Evolutionary conservation across 2,113 vertebrate genomes (phyloP), one percentile per base, ranked within the genome.

Genomic region (Cyanoramphus novaezelandiae): DNA sequence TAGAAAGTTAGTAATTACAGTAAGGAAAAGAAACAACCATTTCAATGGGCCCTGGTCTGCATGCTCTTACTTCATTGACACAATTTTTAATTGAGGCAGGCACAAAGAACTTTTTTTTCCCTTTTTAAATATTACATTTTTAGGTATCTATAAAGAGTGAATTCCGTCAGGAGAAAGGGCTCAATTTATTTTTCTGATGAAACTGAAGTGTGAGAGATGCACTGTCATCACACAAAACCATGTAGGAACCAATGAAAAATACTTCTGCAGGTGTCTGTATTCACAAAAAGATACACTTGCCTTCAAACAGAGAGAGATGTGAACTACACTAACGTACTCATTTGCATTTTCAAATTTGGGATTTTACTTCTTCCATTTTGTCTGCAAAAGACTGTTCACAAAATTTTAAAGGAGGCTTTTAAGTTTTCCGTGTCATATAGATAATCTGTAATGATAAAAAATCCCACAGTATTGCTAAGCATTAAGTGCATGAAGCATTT

Each of bases 391-490:
- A 17, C 25, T 37, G 17, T 29, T 60, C 13, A 41, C 3, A 90
- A 72, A 55, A 28, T 52, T 52, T 39, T 72, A 8, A 90, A 79
- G 13, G 27, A 47, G 5, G 9, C 15, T 47, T 4, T 88, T 65
- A 62, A n/a, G 7, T 62, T 10, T 90, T 76, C 19, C 3, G 3
- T 49, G 41, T 23, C 20, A 52, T 27, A 5, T 12, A 77, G 52
- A 64, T 52, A 41, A 57, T 25, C 13, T 59, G 1, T 27, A 78
- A 53, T 0, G 2, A 5, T 25, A 71, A 87, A 77, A 94, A 55
- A 3, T 11, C 1, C 9, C 37, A 53, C 4, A 3, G 4, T n/a
- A 57, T 85, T 53, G 6, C 13, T 41, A 29, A 0, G 1, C 15
- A 21, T 35, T 63, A 84, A 71, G 16, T 50, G 16, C 11, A 59